Conservation (phyloP, 2,888 invertebrate genomes). For the Lysandra bellargus region DNA sequence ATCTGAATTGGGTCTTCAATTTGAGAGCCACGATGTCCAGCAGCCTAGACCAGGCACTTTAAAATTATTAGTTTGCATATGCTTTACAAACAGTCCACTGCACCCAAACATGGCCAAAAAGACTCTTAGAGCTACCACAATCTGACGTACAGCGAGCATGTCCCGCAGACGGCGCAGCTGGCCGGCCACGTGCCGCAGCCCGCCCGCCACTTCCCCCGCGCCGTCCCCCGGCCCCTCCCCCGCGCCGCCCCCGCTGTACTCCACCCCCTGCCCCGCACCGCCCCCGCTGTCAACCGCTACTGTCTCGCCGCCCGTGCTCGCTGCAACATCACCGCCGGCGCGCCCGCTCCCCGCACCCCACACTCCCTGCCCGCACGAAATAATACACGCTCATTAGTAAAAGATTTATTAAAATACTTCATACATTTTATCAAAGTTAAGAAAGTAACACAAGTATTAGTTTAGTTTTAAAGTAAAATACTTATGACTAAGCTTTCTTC, state of each 20-base stretch:
- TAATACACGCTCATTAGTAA: conserved; percentile 18
- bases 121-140: neutral
- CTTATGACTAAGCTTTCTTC: too few species aligned
- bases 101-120: neutral
- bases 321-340: neutral
- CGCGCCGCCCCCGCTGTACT: neutral
- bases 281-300: neutral
- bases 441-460: neutral
- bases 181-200: conserved; percentile 57
- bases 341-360: neutral
- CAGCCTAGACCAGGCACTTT: too few species aligned
- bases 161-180: conserved; percentile 57
- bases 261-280: neutral
- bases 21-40: too few species aligned
- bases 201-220: conserved; percentile 51
- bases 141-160: conserved; percentile 56
- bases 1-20: too few species aligned
- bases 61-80: too few species aligned
- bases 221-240: conserved; percentile 48
- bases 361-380: conserved; percentile 54
- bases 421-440: neutral
- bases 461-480: too few species aligned
- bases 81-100: too few species aligned
- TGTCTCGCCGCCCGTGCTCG: neutral
- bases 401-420: conserved; percentile 30